Evolutionary conservation across 2,797 vertebrate species (phyloP).

Genomic region (Acanthurus lineatus): DNA sequence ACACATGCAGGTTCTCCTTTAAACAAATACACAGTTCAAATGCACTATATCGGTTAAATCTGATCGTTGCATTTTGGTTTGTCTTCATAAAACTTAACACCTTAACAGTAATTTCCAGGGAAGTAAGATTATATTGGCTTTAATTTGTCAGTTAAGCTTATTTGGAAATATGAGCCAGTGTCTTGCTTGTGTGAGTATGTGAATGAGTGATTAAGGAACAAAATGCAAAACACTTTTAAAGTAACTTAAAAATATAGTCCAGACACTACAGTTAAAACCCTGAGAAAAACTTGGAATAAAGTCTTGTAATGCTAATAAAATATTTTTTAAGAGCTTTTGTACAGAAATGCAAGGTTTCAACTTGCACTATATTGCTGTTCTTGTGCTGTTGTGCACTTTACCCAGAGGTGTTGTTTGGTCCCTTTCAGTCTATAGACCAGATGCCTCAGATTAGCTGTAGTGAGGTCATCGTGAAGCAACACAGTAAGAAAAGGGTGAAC

Average conservation of each 20-base stretch:
- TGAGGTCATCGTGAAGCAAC: conserved; percentile 62
- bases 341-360: not conserved
- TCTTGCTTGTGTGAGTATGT: not conserved
- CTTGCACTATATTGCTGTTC: not conserved
- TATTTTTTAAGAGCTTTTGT: too few species aligned
- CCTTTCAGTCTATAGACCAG: conserved; percentile 13
- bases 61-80: not conserved
- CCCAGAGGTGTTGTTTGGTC: conserved; percentile 33
- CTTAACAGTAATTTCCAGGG: not conserved
- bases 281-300: not conserved
- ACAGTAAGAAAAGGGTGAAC: conserved; percentile 67
- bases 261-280: not conserved
- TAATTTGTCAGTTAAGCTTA: too few species aligned
- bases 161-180: not conserved
- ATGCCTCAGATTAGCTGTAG: conserved; percentile 37
- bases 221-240: not conserved
- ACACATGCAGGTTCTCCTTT: not conserved
- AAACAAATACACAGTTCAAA: not conserved
- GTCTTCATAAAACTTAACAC: not conserved
- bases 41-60: not conserved
- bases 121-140: not conserved
- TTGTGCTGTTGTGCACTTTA: conserved; percentile 1
- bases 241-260: not conserved
- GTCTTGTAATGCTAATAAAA: not conserved
- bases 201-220: not conserved